Evolutionary conservation across 1,140 invertebrate species (phyloP).

Genomic region (Parapsyche elsis): DNA sequence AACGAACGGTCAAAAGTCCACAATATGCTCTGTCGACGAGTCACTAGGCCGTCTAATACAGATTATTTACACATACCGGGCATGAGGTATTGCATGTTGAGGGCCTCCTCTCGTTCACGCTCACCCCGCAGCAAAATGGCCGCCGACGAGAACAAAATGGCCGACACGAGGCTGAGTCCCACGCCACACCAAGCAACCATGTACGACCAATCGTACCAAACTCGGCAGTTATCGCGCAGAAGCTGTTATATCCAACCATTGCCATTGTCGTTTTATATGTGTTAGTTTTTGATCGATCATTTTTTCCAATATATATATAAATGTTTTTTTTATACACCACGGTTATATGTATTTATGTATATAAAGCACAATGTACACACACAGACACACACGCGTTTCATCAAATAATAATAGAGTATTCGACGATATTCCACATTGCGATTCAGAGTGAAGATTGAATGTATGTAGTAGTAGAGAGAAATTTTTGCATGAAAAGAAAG

Average conservation of each 20-base stretch:
- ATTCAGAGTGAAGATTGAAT: conserved; percentile 51
- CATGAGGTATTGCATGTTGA: conserved; percentile 98
- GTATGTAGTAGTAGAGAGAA: conserved; percentile 58
- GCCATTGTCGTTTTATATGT: not conserved
- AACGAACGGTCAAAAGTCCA: too few relatives aligned
- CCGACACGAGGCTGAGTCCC: conserved; percentile 85
- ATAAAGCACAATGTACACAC: conserved; percentile 51
- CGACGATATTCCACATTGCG: conserved; percentile 37
- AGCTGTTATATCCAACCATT: conserved; percentile 73
- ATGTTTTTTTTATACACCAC: conserved; percentile 15
- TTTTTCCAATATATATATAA: conserved; percentile 10
- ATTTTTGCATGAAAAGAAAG: conserved; percentile 69
- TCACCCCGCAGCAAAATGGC: conserved; percentile 93
- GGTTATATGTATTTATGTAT: conserved; percentile 34
- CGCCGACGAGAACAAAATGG: conserved; percentile 91
- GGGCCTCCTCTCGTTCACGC: conserved; percentile 90
- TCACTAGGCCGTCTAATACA: not conserved
- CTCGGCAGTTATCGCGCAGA: conserved; percentile 84
- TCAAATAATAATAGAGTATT: not conserved
- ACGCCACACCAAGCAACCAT: conserved; percentile 95
- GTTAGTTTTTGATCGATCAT: conserved; percentile 34
- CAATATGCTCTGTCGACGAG: too few relatives aligned
- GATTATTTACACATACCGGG: conserved; percentile 77
- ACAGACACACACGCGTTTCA: conserved; percentile 40
- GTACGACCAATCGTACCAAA: conserved; percentile 95